These are phyloP conservation scores for Drosophila cardini DNA, from an alignment of 1,140 invertebrate species.

Conservation along the genomic window DNA sequence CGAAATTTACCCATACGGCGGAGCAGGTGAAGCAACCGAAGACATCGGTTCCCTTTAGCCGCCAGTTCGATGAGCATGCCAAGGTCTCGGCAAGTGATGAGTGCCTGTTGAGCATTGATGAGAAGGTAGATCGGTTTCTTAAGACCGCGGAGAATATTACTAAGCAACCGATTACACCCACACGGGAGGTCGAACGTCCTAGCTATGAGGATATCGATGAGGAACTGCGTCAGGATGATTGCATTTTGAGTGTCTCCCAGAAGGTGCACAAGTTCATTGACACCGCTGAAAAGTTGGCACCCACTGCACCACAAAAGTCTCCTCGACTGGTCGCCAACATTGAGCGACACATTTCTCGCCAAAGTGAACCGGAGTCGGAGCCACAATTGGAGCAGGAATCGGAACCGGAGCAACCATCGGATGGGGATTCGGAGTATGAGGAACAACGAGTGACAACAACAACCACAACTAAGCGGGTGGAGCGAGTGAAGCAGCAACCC, in stretches of 20 bases:
- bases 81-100: constrained; percentile 87
- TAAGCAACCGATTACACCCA: constrained; percentile 77
- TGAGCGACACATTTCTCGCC: constrained; percentile 85
- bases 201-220: constrained; percentile 86
- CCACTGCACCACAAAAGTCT: constrained; percentile 75
- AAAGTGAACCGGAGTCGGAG: constrained; percentile 60
- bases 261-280: constrained; percentile 87
- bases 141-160: constrained; percentile 87
- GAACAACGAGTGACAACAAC: constrained; percentile 17
- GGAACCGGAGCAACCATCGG: constrained; percentile 41
- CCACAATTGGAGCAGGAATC: constrained; percentile 53
- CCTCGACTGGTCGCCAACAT: constrained; percentile 83
- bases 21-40: constrained; percentile 83
- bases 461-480: constrained; percentile 4
- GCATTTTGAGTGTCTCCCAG: constrained; percentile 87
- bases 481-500: constrained; percentile 6
- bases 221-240: constrained; percentile 86
- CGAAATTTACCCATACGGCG: constrained; percentile 86
- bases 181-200: constrained; percentile 85
- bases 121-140: constrained; percentile 88
- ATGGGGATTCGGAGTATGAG: constrained; percentile 25
- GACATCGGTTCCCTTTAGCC: constrained; percentile 65
- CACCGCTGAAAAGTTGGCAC: constrained; percentile 86
- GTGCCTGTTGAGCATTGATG: constrained; percentile 88
- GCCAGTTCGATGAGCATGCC: constrained; percentile 68